Evolutionary conservation across 2,888 invertebrate species (phyloP).

Genomic region (Petrolisthes cinctipes): DNA sequence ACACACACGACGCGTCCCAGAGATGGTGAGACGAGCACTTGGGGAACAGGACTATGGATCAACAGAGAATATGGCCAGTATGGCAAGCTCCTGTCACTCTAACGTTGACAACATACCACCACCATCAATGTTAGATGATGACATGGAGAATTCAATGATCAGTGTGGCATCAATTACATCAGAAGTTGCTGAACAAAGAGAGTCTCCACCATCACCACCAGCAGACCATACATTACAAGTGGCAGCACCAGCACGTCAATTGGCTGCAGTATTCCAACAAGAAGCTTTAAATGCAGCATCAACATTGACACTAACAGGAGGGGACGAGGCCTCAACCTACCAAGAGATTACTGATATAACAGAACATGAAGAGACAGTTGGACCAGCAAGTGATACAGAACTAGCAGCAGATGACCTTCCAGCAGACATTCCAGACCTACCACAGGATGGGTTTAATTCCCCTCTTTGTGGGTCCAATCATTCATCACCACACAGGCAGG

Average conservation of each 20-base stretch:
- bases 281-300: conserved; percentile 59
- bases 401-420: conserved; percentile 67
- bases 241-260: conserved; percentile 65
- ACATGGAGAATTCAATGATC: conserved; percentile 85
- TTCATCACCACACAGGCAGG: conserved; percentile 48
- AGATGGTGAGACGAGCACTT: conserved; percentile 81
- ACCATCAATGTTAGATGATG: conserved; percentile 83
- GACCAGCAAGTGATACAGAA: conserved; percentile 75
- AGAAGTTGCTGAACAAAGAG: conserved; percentile 76
- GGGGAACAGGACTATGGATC: conserved; percentile 71
- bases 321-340: conserved; percentile 74
- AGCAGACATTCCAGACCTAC: conserved; percentile 65
- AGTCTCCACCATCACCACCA: conserved; percentile 64
- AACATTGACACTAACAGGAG: conserved; percentile 55
- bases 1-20: conserved; percentile 72
- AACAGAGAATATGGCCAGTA: conserved; percentile 66
- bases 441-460: conserved; percentile 57
- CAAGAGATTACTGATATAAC: conserved; percentile 79
- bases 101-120: conserved; percentile 86
- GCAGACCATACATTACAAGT: conserved; percentile 66
- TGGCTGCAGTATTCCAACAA: conserved; percentile 57
- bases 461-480: conserved; percentile 46
- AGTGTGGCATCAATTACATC: conserved; percentile 87
- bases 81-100: conserved; percentile 72
- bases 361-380: conserved; percentile 68